phyloP scores from a whole-genome alignment of 2,888 invertebrate species.

The Elmis aenea region DNA sequence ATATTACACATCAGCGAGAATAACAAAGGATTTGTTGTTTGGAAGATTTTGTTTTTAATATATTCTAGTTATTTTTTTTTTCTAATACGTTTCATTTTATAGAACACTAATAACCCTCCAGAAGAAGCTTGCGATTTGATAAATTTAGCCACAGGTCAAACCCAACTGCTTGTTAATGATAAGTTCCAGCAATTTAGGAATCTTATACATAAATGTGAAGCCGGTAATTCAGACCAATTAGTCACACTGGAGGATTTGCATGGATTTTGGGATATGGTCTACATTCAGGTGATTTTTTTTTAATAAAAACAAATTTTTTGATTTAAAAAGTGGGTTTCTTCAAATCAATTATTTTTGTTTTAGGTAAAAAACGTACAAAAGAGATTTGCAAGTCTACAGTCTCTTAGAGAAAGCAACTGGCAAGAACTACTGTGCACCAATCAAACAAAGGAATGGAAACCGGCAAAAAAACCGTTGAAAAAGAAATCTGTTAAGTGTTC shows the following conservation, averaged over 20 bases:
- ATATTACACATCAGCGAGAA: no score
- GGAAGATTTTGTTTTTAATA: constrained; percentile 10
- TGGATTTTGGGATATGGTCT: constrained; percentile 86
- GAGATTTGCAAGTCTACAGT: constrained; percentile 53
- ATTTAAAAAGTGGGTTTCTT: constrained; percentile 2
- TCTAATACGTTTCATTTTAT: no score
- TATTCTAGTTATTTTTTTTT: constrained; percentile 29
- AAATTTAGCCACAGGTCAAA: constrained; percentile 71
- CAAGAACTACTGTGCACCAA: constrained; percentile 48
- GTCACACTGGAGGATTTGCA: constrained; percentile 68
- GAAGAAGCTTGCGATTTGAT: constrained; percentile 57
- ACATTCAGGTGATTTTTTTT: constrained; percentile 59
- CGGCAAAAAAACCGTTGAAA: constrained; percentile 22
- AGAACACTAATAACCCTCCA: constrained; percentile 37
- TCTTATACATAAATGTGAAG: constrained; percentile 48
- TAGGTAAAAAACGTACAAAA: constrained; percentile 61
- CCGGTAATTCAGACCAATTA: constrained; percentile 46
- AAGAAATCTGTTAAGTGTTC: constrained; percentile 23
- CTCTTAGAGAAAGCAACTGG: constrained; percentile 51
- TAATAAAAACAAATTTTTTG: constrained; percentile 3
- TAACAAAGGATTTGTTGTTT: no score
- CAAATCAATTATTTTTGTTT: no score
- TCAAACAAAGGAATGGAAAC: no score
- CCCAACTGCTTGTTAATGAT: constrained; percentile 66
- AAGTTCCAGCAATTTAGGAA: constrained; percentile 73